Percentiles rank a stretch among this genome's conserved stretches.
Evolutionary conservation across 1,140 invertebrate genomes (phyloP).

Genomic region (Micrasema minimum): DNA sequence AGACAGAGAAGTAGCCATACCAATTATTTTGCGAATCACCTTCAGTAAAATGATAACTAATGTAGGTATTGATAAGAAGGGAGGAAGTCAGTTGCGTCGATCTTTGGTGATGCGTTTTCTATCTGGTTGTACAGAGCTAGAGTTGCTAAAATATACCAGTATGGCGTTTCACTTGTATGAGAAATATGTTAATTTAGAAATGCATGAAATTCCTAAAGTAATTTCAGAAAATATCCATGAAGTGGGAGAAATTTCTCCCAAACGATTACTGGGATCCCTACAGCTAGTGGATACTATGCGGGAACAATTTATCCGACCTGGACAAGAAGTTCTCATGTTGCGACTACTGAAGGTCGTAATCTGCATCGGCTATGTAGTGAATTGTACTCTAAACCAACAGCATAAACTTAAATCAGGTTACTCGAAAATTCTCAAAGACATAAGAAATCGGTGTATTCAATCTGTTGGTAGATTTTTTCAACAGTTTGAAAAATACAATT

Average conservation of each 20-base stretch:
- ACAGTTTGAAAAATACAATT: slow-evolving; percentile 81
- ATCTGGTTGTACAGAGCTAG: slow-evolving; percentile 80
- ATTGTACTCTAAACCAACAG: slow-evolving; percentile 68
- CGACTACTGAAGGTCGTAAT: slow-evolving; percentile 79
- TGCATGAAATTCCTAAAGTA: slow-evolving; percentile 61
- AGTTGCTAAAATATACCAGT: slow-evolving; percentile 82
- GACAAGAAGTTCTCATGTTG: slow-evolving; percentile 73
- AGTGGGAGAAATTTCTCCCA: slow-evolving; percentile 74
- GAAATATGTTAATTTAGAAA: slow-evolving; percentile 69
- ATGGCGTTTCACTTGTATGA: slow-evolving; percentile 85
- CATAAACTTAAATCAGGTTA: slow-evolving; percentile 72
- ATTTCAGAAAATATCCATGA: slow-evolving; percentile 68
- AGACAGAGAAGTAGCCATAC: slow-evolving; percentile 81
- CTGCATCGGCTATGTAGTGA: slow-evolving; percentile 73
- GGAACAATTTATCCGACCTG: slow-evolving; percentile 85
- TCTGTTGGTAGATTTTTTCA: slow-evolving; percentile 80
- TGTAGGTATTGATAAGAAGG: slow-evolving; percentile 78
- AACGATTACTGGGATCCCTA: slow-evolving; percentile 78
- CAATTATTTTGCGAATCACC: slow-evolving; percentile 85
- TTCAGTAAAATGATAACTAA: slow-evolving; percentile 90
- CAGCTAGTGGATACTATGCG: slow-evolving; percentile 83
- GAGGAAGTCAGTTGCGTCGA: slow-evolving; percentile 74
- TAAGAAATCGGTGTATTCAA: slow-evolving; percentile 71
- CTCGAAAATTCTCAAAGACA: slow-evolving; percentile 73
- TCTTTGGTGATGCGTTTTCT: slow-evolving; percentile 86